phyloP scores from a whole-genome alignment of 2,113 vertebrate genomes.

The Oryzias woworae region DNA sequence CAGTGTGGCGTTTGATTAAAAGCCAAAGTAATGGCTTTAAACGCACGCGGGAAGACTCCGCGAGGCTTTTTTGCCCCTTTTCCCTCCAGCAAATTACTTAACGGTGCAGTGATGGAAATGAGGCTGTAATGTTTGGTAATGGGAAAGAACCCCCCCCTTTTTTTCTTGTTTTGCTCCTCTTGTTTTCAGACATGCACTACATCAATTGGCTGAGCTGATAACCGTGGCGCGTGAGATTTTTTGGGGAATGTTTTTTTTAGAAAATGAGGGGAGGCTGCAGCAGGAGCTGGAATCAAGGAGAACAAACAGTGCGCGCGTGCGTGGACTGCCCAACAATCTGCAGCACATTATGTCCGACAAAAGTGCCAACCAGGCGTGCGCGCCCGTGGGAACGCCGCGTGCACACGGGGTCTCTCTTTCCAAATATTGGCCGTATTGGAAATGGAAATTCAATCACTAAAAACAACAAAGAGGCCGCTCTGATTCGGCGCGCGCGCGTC shows the following conservation, averaged over 20 bases:
- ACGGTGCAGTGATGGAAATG: slow-evolving; percentile 85
- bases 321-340: slow-evolving; percentile 48
- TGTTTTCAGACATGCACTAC: slow-evolving; percentile 75
- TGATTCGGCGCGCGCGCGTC: slow-evolving; percentile 74
- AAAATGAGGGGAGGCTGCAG: slow-evolving; percentile 4
- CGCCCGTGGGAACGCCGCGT: slow-evolving; percentile 40
- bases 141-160: slow-evolving; percentile 66
- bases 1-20: slow-evolving; percentile 94
- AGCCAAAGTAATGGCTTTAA: slow-evolving; percentile 99
- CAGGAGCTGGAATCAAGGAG: slow-evolving; percentile 41
- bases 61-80: slow-evolving; percentile 79
- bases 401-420: slow-evolving; percentile 1
- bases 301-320: slow-evolving; percentile 59
- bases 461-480: slow-evolving; percentile 18
- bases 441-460: slow-evolving; percentile 57
- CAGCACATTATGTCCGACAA: slow-evolving; percentile 50
- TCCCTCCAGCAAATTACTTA: slow-evolving; percentile 84
- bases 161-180: slow-evolving; percentile 61
- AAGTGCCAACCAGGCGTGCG: slow-evolving; percentile 62
- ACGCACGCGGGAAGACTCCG: slow-evolving; percentile 92
- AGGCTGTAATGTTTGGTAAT: slow-evolving; percentile 80
- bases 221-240: slow-evolving; percentile 49
- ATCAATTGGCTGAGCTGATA: slow-evolving; percentile 74
- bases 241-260: slow-evolving; percentile 3
- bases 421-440: slow-evolving; percentile 47